A percentile compares a stretch with the other conserved stretches of the same genome.
Conservation (phyloP, 2,888 invertebrate species). For the Lasioglossum vierecki region DNA sequence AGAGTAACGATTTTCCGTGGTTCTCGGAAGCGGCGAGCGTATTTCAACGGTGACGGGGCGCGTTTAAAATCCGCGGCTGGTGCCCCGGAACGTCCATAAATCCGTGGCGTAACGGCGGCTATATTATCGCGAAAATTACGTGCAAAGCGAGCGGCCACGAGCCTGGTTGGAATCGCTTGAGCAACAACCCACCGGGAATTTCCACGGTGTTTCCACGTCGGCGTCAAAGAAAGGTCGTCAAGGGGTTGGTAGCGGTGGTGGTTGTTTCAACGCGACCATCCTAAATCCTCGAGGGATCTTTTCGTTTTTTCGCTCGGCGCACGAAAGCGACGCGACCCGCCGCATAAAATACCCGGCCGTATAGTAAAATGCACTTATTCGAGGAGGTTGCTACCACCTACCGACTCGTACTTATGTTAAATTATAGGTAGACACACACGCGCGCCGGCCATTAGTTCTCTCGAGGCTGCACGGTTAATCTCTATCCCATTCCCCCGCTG, state of each 20-base stretch:
- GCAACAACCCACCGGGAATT: slow-evolving; percentile 18
- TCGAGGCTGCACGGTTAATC: slow-evolving; percentile 47
- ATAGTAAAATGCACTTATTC: slow-evolving; percentile 50
- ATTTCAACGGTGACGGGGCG: slow-evolving; percentile 1
- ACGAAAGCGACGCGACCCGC: slow-evolving; percentile 55
- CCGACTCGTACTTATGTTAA: slow-evolving; percentile 65
- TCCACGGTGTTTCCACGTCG: neutral
- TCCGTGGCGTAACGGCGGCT: slow-evolving; percentile 29
- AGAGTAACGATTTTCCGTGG: slow-evolving; percentile 27
- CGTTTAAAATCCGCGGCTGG: slow-evolving; percentile 35
- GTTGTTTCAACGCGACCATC: slow-evolving; percentile 14
- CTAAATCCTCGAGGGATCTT: slow-evolving; percentile 49
- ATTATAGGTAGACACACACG: slow-evolving; percentile 69
- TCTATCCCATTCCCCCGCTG: neutral
- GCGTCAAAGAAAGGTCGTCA: neutral
- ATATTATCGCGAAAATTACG: slow-evolving; percentile 44
- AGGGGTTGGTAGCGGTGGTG: neutral
- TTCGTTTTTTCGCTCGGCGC: slow-evolving; percentile 45
- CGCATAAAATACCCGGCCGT: slow-evolving; percentile 60
- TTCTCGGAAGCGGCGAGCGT: slow-evolving; percentile 14
- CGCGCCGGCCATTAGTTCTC: slow-evolving; percentile 65
- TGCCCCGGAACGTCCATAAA: slow-evolving; percentile 16
- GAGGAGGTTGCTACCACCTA: slow-evolving; percentile 35
- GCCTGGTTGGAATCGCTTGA: slow-evolving; percentile 19
- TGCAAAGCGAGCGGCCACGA: slow-evolving; percentile 19